Evolutionary conservation across 2,888 invertebrate species (phyloP), one percentile per base, ranked within the genome.

Genomic region (Rotaria magnacalcarata): DNA sequence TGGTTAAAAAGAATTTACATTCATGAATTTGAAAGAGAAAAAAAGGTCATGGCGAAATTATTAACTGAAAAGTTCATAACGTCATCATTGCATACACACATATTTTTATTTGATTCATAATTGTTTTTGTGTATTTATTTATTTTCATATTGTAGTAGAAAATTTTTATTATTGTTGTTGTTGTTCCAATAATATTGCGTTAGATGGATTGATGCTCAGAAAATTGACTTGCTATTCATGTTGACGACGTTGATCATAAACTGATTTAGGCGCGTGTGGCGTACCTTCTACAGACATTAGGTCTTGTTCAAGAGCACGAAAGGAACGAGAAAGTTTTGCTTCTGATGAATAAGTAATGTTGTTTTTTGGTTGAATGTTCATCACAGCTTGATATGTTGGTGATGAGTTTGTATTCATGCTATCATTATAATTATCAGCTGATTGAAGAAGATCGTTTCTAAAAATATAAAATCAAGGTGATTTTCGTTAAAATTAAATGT

Each of bases 261-360:
- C 14, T 43, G 24, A 84, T 50, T 84, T 84, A 24, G 86, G 86
- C 41, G 84, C 86, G 50, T 52, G 86, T n/a, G 54, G 50, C 52
- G 74, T 86, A 58, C 74, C 41, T 74, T 74, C 19, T 21, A 43
- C 74, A 19, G 34, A 34, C 1, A 2, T 5, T 8, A 74, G 21
- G 41, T 74, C 74, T 74, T 41, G 74, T 74, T 74, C 41, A 8
- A 74, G 43, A 7, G 10, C n/a, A 10, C 41, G 84, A 50, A 86
- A 86, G 43, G 84, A 74, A 2, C 75, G 58, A 10, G 86, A 84
- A 16, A 86, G 47, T 41, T 60, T 86, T 24, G 60, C 84, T 21
- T 84, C 85, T 0, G 85, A 41, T 27, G 85, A 74, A 74, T 85
- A 21, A 41, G 41, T 19, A 41, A 41, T 41, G 2, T 10, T 8